Evolutionary conservation across 2,888 invertebrate genomes (phyloP).

Genomic region (Clanis bilineata): DNA sequence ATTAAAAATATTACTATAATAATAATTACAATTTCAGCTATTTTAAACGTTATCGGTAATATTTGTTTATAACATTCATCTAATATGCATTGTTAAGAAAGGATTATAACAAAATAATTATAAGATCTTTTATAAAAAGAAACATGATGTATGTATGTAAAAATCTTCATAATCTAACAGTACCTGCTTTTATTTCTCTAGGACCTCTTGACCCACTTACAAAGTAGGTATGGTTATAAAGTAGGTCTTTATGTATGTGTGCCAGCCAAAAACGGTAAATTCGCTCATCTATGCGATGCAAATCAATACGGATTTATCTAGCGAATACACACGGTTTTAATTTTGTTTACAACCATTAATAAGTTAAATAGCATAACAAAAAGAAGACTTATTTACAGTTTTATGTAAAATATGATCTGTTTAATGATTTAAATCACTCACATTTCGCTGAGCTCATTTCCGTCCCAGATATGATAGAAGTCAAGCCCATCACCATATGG

Average conservation of each 20-base stretch:
- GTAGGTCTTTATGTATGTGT: conserved; percentile 34
- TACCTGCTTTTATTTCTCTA: conserved; percentile 17
- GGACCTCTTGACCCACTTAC: conserved; percentile 14
- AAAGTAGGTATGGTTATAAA: conserved; percentile 18
- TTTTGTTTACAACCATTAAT: background rate
- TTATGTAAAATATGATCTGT: no score
- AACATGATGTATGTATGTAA: background rate
- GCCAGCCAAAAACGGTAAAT: conserved; percentile 40
- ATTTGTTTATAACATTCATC: no score
- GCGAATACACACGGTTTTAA: background rate
- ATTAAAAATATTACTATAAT: no score
- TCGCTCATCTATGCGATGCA: conserved; percentile 1
- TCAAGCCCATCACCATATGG: no score
- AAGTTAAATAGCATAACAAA: background rate
- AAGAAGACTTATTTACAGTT: no score
- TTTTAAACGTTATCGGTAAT: no score
- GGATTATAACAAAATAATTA: background rate
- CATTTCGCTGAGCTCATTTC: no score
- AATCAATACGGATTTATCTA: background rate
- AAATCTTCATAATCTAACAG: conserved; percentile 20
- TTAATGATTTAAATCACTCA: no score
- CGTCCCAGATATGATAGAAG: no score
- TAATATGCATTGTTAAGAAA: background rate
- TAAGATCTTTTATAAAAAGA: background rate
- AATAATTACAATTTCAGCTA: no score